Evolutionary conservation across 92 coral and sea anemone species (phyloP), one percentile per base, ranked within the genome.

Genomic region (Zoanthus sociatus): DNA sequence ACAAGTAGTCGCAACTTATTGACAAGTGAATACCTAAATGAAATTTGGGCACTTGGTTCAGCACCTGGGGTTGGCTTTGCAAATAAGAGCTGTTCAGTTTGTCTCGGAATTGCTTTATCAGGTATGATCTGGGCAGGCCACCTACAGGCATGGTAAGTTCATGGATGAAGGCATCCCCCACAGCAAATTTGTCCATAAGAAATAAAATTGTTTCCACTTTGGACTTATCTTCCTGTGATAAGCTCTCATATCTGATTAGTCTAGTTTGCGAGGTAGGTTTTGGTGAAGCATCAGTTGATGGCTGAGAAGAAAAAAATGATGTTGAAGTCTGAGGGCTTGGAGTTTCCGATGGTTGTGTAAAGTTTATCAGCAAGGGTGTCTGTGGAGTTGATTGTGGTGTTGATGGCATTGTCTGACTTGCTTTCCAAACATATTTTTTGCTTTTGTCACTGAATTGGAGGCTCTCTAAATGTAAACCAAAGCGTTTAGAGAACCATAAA

Each of bases 31-130:
- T 90, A 90, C 84, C 51, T 90, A 83, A 90, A 91, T 72, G 91
- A 91, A 37, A 91, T 56, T 83, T 91, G 91, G 75, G 93, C 93
- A 76, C 93, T 91, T 61, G 85, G 91, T 72, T 82, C 93, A 37
- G 76, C 69, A 79, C 93, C 93, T 60, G 90, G 90, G 15, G 90
- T 87, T 30, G 90, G 79, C 64, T 79, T 87, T 26, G 79, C 76
- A 21, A 32, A 68, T 87, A 87, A 47, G 87, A 78, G 70, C 90
- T 79, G 81, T 87, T 87, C 54, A 78, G 67, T 71, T 87, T 81
- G 73, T 68, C 73, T 68, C 46, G 73, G 73, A 45, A 68, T 68
- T 68, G 73, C 73, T 68, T 68, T 68, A 66, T 84, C 73, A 68
- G 73, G 46, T 68, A 68, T 68, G 73, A 68, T 31, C 30, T 68